Conservation (phyloP, 2,797 vertebrate genomes). For the Margarornis squamiger region DNA sequence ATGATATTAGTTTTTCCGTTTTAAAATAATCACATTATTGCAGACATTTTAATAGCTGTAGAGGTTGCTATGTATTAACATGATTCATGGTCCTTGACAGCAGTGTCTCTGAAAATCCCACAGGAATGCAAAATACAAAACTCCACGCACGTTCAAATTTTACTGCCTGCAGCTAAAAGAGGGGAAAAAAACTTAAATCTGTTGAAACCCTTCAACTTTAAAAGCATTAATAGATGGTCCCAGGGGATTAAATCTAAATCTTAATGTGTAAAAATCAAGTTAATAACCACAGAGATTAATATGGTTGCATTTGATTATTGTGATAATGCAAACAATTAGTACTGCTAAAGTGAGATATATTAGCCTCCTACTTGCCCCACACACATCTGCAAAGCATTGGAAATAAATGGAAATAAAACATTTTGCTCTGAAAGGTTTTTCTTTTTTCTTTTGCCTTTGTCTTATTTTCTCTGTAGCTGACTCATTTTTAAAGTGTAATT, state of each 20-base stretch:
- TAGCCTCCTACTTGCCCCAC: slow-evolving; percentile 77
- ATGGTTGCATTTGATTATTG: slow-evolving; percentile 84
- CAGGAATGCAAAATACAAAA: slow-evolving; percentile 84
- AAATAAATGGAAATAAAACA: slow-evolving; percentile 75
- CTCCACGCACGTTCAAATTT: slow-evolving; percentile 84
- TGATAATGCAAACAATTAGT: slow-evolving; percentile 85
- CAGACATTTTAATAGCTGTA: slow-evolving; percentile 87
- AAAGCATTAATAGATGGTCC: slow-evolving; percentile 85
- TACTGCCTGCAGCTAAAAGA: slow-evolving; percentile 86
- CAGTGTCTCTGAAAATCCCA: slow-evolving; percentile 83
- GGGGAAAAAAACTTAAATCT: slow-evolving; percentile 79
- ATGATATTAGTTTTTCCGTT: slow-evolving; percentile 82
- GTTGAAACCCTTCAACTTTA: slow-evolving; percentile 87
- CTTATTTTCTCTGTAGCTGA: slow-evolving; percentile 68
- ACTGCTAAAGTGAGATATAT: slow-evolving; percentile 79
- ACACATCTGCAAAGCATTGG: slow-evolving; percentile 72
- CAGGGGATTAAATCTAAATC: slow-evolving; percentile 84
- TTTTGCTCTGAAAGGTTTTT: slow-evolving; percentile 59
- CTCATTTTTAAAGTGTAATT: slow-evolving; percentile 71
- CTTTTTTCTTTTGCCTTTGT: slow-evolving; percentile 63
- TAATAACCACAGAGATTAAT: slow-evolving; percentile 85
- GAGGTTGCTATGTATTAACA: slow-evolving; percentile 85
- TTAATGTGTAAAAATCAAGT: slow-evolving; percentile 86
- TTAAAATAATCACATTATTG: slow-evolving; percentile 87
- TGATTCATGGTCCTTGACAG: slow-evolving; percentile 87